A percentile compares a stretch with the other conserved stretches of the same genome.
Conservation (phyloP, 2,888 invertebrate species). For the Crematogaster levior region DNA sequence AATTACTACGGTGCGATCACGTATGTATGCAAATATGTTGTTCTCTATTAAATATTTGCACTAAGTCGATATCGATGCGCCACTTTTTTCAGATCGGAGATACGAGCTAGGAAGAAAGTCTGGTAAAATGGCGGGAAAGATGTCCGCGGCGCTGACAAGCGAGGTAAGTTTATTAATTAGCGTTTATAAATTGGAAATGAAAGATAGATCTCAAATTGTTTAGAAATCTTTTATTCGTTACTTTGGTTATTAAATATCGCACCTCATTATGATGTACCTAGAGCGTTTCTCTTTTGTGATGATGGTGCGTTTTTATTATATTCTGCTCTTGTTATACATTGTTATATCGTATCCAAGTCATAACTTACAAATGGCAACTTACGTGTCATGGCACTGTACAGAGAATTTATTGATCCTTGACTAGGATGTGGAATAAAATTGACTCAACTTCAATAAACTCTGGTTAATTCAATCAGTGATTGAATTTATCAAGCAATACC, state of each 20-base stretch:
- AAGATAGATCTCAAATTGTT: background rate
- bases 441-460: background rate
- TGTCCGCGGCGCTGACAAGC: background rate
- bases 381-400: background rate
- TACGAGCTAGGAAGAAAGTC: too few relatives aligned
- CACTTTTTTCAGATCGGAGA: too few relatives aligned
- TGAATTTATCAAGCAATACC: background rate
- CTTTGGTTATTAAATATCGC: background rate
- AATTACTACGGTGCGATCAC: background rate
- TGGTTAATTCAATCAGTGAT: background rate
- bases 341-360: background rate
- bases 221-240: conserved; percentile 3
- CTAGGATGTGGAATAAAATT: background rate
- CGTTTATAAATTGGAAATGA: background rate
- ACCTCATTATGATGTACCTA: background rate
- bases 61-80: background rate
- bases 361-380: background rate
- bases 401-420: conserved; percentile 18
- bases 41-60: background rate
- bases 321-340: too few relatives aligned
- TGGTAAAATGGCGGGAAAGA: background rate
- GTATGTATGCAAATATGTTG: too few relatives aligned
- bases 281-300: background rate
- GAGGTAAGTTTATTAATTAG: background rate
- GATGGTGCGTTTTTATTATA: background rate